Percentiles rank a stretch among this genome's conserved stretches.
These are phyloP conservation scores for Gymnodraco acuticeps DNA, from an alignment of 2,797 vertebrate species.

Conservation along the genomic window DNA sequence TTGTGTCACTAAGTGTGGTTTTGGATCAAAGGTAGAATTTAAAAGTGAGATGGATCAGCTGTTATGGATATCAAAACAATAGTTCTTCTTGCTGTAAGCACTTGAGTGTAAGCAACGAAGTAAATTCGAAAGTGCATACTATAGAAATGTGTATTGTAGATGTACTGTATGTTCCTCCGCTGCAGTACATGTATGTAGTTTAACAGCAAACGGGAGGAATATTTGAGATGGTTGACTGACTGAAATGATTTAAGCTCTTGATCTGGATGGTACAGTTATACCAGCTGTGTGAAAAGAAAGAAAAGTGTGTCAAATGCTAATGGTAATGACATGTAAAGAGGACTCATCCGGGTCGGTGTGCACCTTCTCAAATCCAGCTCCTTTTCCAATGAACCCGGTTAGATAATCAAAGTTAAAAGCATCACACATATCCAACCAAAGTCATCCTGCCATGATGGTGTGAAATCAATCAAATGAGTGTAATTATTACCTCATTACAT, in stretches of 20 bases:
- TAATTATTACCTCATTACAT: constrained; percentile 18
- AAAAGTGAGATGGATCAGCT: neutral
- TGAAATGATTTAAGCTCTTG: constrained; percentile 16
- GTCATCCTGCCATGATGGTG: neutral
- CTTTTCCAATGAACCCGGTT: neutral
- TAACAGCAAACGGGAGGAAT: constrained; percentile 19
- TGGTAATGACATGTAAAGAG: neutral
- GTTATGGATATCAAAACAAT: neutral
- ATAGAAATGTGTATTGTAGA: constrained; percentile 12
- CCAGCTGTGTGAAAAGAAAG: neutral
- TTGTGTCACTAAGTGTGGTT: neutral
- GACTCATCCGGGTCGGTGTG: constrained; percentile 10
- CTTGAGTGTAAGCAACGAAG: too few species aligned
- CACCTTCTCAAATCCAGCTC: constrained; percentile 4
- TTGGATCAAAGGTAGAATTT: neutral
- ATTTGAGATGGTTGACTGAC: constrained; percentile 8
- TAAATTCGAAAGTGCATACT: constrained; percentile 3
- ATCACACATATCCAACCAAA: neutral
- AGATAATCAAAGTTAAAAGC: constrained; percentile 3
- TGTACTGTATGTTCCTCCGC: neutral
- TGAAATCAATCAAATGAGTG: constrained; percentile 22
- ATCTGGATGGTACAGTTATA: constrained; percentile 10
- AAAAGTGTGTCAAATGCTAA: neutral
- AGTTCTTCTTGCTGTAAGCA: neutral
- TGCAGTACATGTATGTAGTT: constrained; percentile 28